Conservation (phyloP, 2,888 invertebrate genomes). For the Schrankia costaestrigalis region DNA sequence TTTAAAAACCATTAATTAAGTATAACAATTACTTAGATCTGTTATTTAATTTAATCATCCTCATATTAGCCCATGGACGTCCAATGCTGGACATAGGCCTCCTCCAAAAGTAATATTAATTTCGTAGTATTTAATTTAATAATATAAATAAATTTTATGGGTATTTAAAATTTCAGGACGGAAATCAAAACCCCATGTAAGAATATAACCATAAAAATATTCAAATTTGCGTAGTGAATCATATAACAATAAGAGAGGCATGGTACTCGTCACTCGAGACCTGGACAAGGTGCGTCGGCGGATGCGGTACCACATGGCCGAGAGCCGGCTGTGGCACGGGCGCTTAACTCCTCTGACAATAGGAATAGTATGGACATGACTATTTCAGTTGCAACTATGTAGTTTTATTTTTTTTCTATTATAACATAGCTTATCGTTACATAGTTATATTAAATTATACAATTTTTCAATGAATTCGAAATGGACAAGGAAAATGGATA, state of each 20-base stretch:
- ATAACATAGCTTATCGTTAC: too few relatives aligned
- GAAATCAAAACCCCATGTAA: neutral
- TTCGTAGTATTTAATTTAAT: too few relatives aligned
- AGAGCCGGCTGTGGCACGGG: conserved; percentile 75
- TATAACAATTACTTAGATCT: too few relatives aligned
- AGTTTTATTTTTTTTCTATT: neutral
- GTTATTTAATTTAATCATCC: too few relatives aligned
- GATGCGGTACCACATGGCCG: conserved; percentile 76
- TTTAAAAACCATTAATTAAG: too few relatives aligned
- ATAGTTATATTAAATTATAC: too few relatives aligned
- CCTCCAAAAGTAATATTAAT: too few relatives aligned
- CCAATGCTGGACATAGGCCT: too few relatives aligned
- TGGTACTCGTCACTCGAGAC: conserved; percentile 48
- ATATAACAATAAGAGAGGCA: conserved; percentile 17
- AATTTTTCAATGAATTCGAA: too few relatives aligned
- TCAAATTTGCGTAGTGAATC: conserved; percentile 27
- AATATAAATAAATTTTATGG: too few relatives aligned
- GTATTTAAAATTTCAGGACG: neutral
- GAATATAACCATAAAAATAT: conserved; percentile 12
- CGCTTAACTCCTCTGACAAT: conserved; percentile 26
- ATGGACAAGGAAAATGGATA: too few relatives aligned
- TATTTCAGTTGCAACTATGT: neutral
- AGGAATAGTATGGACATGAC: conserved; percentile 36
- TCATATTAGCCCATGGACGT: too few relatives aligned
- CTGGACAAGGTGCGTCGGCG: conserved; percentile 57